These are phyloP conservation scores for Tupaia tana DNA, from an alignment of 2,113 vertebrate species.

Conservation along the genomic window DNA sequence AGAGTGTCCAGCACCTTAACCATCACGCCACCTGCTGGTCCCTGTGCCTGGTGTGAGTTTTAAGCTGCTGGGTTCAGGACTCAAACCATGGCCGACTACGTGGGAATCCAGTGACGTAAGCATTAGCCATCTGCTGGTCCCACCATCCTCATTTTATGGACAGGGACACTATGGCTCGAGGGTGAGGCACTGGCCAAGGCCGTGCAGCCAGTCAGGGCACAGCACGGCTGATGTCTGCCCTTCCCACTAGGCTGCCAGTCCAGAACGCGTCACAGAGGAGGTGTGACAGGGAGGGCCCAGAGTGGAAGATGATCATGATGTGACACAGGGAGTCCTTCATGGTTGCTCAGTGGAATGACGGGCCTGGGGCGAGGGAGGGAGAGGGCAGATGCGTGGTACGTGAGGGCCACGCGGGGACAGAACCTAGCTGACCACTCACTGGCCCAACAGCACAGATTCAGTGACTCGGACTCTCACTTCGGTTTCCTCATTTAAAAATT, in stretches of 20 bases:
- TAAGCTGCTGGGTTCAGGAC: too few relatives aligned
- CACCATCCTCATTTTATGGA: background rate
- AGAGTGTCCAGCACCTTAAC: too few relatives aligned
- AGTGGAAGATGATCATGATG: accelerated
- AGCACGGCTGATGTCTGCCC: accelerated
- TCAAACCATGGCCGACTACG: too few relatives aligned
- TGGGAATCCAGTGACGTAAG: too few relatives aligned
- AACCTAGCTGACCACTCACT: background rate
- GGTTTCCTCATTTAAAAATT: background rate
- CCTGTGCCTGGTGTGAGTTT: too few relatives aligned
- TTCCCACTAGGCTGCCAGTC: background rate
- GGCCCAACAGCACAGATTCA: accelerated
- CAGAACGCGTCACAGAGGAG: accelerated
- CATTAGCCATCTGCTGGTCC: too few relatives aligned
- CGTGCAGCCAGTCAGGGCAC: accelerated
- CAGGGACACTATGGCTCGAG: background rate
- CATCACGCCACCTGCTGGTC: too few relatives aligned
- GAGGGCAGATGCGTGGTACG: too few relatives aligned
- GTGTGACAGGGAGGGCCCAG: accelerated
- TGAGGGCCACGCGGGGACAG: too few relatives aligned
- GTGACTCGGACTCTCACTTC: background rate
- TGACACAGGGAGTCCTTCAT: accelerated
- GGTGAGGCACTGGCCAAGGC: background rate
- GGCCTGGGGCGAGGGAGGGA: background rate
- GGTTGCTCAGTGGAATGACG: background rate